A percentile compares a stretch with the other conserved stretches of the same genome.
phyloP scores from a whole-genome alignment of 2,797 vertebrate genomes.

The Jordanella pulchra region DNA sequence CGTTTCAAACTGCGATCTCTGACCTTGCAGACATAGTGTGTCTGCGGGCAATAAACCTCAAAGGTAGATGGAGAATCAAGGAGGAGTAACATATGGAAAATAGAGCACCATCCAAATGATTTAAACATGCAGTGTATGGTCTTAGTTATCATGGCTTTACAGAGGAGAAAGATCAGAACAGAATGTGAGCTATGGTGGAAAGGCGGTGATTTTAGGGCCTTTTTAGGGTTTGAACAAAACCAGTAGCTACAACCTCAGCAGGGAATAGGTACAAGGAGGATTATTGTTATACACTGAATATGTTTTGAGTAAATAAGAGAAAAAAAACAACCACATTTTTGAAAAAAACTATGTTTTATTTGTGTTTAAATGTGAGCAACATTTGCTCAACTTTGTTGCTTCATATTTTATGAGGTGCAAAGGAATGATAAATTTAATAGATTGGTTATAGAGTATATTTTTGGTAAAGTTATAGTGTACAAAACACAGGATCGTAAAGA shows the following conservation, averaged over 20 bases:
- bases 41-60: constrained; percentile 53
- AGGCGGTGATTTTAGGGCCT: background rate
- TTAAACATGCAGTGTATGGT: constrained; percentile 4
- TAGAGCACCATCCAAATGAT: constrained; percentile 50
- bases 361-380: background rate
- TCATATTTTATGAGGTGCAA: background rate
- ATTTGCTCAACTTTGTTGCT: background rate
- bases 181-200: background rate
- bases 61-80: constrained; percentile 50
- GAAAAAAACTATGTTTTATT: too few species aligned
- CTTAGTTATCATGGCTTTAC: constrained; percentile 19
- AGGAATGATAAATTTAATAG: background rate
- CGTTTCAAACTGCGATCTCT: constrained; percentile 22
- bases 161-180: background rate
- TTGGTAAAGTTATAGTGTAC: background rate
- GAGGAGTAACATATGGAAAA: constrained; percentile 29
- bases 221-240: too few species aligned
- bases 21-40: constrained; percentile 48
- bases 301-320: too few species aligned
- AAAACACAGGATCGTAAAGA: background rate
- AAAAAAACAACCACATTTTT: too few species aligned
- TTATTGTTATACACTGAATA: too few species aligned
- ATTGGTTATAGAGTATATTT: background rate
- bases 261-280: too few species aligned
- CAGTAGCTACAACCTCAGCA: too few species aligned